Evolutionary conservation across 2,113 vertebrate genomes (phyloP).

Genomic region (Cromileptes altivelis): DNA sequence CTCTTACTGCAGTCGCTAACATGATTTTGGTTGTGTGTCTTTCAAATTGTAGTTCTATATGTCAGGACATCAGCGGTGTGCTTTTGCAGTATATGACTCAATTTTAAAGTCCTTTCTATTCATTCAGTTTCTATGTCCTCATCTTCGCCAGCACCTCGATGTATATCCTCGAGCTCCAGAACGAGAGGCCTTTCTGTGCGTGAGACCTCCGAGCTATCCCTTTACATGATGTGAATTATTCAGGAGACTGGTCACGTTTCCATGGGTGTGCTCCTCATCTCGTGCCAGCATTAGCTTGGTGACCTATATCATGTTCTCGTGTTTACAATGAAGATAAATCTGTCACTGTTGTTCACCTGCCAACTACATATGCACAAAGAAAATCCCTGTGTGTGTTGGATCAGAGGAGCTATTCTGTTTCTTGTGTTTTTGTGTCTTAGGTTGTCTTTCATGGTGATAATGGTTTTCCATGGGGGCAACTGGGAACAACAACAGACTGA

Average conservation of each 20-base stretch:
- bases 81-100: neutral
- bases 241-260: slow-evolving; percentile 72
- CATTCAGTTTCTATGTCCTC: neutral
- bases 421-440: neutral
- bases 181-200: neutral
- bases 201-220: slow-evolving; percentile 49
- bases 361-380: neutral
- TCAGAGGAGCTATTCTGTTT: neutral
- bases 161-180: slow-evolving; percentile 26
- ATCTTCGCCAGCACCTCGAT: neutral
- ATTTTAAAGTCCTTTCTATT: neutral
- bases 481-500: neutral
- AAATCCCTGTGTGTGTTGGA: neutral
- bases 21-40: neutral
- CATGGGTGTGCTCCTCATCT: slow-evolving; percentile 31
- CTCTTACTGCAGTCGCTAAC: no score
- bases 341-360: slow-evolving; percentile 17
- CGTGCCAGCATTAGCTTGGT: slow-evolving; percentile 52
- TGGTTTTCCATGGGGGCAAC: neutral
- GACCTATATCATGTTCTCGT: slow-evolving; percentile 67
- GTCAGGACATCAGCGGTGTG: neutral
- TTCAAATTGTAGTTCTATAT: neutral
- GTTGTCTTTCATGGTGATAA: neutral
- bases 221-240: slow-evolving; percentile 80
- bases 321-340: slow-evolving; percentile 42